Percentiles rank a stretch among this genome's conserved stretches.
Evolutionary conservation across 1,140 invertebrate species (phyloP).

Genomic region (Panagrolaimus sp.): DNA sequence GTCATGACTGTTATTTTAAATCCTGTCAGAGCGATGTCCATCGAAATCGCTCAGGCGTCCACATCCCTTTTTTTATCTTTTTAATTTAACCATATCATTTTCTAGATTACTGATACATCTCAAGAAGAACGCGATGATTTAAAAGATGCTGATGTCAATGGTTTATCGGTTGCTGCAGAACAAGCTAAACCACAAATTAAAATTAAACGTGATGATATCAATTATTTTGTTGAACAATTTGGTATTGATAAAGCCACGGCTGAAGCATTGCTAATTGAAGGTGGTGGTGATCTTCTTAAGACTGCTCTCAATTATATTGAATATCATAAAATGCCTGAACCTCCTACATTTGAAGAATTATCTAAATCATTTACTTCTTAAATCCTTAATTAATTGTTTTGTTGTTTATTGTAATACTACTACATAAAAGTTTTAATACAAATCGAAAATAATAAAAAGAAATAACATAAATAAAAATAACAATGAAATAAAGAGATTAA

Average conservation of each 20-base stretch:
- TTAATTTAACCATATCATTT: too few relatives aligned
- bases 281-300: not conserved
- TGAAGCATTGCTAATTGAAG: not conserved
- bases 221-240: constrained; percentile 10
- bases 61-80: too few relatives aligned
- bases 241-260: not conserved
- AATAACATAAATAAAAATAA: not conserved
- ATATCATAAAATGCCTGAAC: constrained; percentile 6
- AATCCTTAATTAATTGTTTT: not conserved
- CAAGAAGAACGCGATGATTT: not conserved
- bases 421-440: not conserved
- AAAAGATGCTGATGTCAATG: not conserved
- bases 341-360: not conserved
- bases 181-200: not conserved
- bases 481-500: not conserved
- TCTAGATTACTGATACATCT: not conserved
- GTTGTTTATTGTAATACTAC: not conserved
- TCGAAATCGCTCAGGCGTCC: too few relatives aligned
- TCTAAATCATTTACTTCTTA: too few relatives aligned
- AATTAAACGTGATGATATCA: not conserved
- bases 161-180: not conserved
- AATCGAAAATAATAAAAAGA: constrained; percentile 7
- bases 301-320: not conserved
- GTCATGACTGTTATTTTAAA: too few relatives aligned
- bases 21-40: too few relatives aligned